Evolutionary conservation across 2,888 invertebrate genomes (phyloP).

Genomic region (Leptogaster cylindrica): DNA sequence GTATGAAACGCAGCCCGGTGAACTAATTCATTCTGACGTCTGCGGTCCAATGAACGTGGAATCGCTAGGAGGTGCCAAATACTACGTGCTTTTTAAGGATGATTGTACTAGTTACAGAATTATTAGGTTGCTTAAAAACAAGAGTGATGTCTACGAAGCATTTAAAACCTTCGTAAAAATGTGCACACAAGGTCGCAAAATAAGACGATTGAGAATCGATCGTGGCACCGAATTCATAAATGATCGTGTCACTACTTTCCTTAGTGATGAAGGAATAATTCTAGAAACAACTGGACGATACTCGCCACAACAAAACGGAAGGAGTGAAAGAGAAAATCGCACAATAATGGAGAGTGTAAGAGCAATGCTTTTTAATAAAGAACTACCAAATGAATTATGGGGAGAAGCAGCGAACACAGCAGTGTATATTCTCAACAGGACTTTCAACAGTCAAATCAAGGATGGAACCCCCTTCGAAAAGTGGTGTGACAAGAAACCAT

Average conservation of each 20-base stretch:
- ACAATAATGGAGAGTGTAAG: constrained; percentile 42
- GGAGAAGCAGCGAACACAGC: constrained; percentile 40
- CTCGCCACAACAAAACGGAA: constrained; percentile 45
- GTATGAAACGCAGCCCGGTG: constrained; percentile 33
- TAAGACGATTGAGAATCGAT: constrained; percentile 45
- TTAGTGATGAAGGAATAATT: constrained; percentile 40
- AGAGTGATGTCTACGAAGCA: constrained; percentile 4
- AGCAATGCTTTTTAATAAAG: constrained; percentile 34
- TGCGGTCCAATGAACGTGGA: background rate
- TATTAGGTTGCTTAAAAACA: background rate
- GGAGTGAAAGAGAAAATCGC: constrained; percentile 40
- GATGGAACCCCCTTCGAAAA: constrained; percentile 49
- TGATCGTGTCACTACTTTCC: constrained; percentile 30
- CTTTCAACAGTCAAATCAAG: constrained; percentile 32
- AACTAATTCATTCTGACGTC: constrained; percentile 44
- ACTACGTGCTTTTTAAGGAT: background rate
- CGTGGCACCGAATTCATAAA: constrained; percentile 45
- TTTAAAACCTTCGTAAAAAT: too few species aligned
- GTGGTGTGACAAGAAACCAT: constrained; percentile 49
- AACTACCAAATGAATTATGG: constrained; percentile 22
- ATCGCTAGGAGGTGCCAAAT: background rate
- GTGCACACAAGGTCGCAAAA: too few species aligned
- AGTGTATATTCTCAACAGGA: constrained; percentile 52
- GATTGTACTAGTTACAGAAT: constrained; percentile 15
- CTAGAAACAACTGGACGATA: constrained; percentile 42